These are phyloP conservation scores for Rafetus swinhoei DNA, from an alignment of 2,113 vertebrate genomes.

Conservation along the genomic window DNA sequence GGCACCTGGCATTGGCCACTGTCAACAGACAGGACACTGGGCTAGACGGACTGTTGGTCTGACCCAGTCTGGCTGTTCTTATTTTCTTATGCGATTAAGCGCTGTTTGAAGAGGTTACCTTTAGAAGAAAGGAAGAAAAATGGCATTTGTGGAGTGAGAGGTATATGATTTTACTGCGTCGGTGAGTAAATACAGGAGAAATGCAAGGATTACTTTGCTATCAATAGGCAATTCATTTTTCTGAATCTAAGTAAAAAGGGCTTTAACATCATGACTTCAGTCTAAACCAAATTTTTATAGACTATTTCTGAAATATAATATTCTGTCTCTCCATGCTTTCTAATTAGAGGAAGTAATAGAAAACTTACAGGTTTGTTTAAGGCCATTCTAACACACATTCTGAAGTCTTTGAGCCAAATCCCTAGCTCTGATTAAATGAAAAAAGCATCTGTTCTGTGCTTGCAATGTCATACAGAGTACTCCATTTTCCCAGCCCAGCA, in stretches of 20 bases:
- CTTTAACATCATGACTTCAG: not conserved
- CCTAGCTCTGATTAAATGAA: fast-evolving
- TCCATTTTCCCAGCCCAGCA: fast-evolving
- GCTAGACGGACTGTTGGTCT: not conserved
- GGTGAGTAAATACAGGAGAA: constrained; percentile 58
- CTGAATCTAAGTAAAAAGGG: not conserved
- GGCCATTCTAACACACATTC: fast-evolving
- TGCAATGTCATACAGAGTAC: not conserved
- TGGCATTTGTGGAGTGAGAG: constrained; percentile 34
- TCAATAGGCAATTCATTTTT: constrained; percentile 50
- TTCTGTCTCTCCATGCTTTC: not conserved
- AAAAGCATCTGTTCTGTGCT: not conserved
- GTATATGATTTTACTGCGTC: constrained; percentile 73
- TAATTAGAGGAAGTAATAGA: not conserved
- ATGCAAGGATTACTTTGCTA: constrained; percentile 58
- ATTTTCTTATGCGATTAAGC: constrained; percentile 29
- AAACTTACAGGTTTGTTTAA: fast-evolving
- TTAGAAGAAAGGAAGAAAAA: constrained; percentile 52
- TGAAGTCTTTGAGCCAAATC: not conserved
- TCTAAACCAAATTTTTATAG: not conserved
- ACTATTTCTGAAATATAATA: not conserved
- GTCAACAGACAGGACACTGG: too few relatives aligned
- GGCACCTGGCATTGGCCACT: too few relatives aligned
- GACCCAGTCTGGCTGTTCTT: not conserved
- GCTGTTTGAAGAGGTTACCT: constrained; percentile 48